A percentile compares a stretch with the other conserved stretches of the same genome.
Conservation (phyloP, 2,113 vertebrate genomes). For the Megaleporinus macrocephalus region DNA sequence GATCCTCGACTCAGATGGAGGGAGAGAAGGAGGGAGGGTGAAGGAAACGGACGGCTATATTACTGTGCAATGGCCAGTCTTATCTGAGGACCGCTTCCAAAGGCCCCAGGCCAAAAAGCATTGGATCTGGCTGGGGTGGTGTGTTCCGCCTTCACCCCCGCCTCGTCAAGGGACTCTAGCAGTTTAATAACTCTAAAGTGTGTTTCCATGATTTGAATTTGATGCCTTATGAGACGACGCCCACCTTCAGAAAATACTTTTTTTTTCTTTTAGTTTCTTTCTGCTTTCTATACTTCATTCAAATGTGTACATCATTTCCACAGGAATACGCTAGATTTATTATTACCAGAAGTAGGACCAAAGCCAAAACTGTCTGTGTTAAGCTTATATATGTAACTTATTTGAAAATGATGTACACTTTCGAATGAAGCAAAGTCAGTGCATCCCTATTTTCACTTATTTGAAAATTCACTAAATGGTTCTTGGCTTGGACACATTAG, state of each 20-base stretch:
- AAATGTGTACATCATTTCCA: neutral
- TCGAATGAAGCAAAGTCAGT: too few species aligned
- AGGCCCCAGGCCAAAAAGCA: slow-evolving; percentile 40
- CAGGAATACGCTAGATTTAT: too few species aligned
- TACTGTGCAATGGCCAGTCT: slow-evolving; percentile 44
- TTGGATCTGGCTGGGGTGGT: slow-evolving; percentile 25
- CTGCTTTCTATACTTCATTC: neutral
- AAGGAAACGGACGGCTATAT: slow-evolving; percentile 44
- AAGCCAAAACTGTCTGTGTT: too few species aligned
- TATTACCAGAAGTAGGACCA: too few species aligned
- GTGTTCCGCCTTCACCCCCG: slow-evolving; percentile 6
- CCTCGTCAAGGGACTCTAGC: slow-evolving; percentile 10
- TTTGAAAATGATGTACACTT: too few species aligned
- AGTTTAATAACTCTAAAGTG: slow-evolving; percentile 36
- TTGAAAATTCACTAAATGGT: too few species aligned
- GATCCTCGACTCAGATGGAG: slow-evolving; percentile 46
- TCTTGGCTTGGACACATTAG: too few species aligned
- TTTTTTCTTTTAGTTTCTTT: neutral
- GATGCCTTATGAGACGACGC: slow-evolving; percentile 25
- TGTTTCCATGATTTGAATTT: slow-evolving; percentile 34
- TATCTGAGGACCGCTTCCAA: slow-evolving; percentile 55
- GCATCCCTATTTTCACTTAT: too few species aligned
- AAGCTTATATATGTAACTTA: too few species aligned
- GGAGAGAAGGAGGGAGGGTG: slow-evolving; percentile 28
- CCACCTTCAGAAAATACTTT: slow-evolving; percentile 21